phyloP scores from a whole-genome alignment of 2,888 invertebrate species.

The Subacronicta megacephala region DNA sequence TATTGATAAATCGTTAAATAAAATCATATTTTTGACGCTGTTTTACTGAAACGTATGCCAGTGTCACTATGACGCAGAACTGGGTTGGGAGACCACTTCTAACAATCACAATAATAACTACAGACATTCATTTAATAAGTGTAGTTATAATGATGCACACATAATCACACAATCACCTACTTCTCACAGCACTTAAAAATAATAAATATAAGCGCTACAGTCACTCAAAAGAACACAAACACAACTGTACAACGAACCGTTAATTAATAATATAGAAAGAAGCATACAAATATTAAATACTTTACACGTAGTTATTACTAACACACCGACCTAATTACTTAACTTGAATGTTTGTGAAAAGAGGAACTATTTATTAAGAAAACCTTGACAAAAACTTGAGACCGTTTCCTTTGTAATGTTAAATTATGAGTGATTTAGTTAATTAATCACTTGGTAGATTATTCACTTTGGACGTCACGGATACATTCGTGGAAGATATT shows the following conservation, averaged over 20 bases:
- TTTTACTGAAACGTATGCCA: neutral
- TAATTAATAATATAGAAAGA: constrained; percentile 16
- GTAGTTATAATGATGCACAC: neutral
- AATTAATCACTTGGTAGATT: constrained; percentile 30
- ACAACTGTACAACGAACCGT: constrained; percentile 11
- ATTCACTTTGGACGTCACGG: constrained; percentile 6
- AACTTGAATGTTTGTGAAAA: constrained; percentile 28
- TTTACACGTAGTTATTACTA: constrained; percentile 21
- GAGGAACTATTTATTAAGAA: constrained; percentile 23
- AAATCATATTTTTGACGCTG: neutral
- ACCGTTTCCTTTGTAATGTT: constrained; percentile 29
- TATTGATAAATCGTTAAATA: too few species aligned
- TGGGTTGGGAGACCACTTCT: neutral
- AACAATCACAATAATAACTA: neutral
- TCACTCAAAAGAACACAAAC: constrained; percentile 9
- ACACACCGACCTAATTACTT: constrained; percentile 34
- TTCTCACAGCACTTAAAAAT: constrained; percentile 3
- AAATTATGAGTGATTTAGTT: constrained; percentile 7
- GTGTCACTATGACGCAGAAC: neutral
- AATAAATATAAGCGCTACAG: constrained; percentile 1
- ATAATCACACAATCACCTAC: neutral
- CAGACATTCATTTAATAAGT: neutral
- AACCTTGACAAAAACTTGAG: constrained; percentile 35
- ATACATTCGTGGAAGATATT: too few species aligned
- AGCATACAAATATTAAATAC: constrained; percentile 18